These are phyloP conservation scores for Bostrychus sinensis DNA, from an alignment of 2,113 vertebrate genomes.

Conservation along the genomic window DNA sequence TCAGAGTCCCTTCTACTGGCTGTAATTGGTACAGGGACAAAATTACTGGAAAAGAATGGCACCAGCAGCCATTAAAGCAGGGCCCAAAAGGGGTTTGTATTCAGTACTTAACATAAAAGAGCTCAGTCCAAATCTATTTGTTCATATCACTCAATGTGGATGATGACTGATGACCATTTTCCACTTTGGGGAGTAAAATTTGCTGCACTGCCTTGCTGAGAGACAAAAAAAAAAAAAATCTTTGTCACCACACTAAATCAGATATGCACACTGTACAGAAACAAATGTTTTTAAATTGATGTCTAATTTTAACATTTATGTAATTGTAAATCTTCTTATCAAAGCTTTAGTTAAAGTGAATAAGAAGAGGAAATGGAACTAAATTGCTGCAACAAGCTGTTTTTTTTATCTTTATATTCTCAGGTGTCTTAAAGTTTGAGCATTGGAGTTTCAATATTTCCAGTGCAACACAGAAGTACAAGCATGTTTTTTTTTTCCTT, in stretches of 20 bases:
- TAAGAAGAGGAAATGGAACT: constrained; percentile 65
- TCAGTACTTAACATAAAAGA: constrained; percentile 38
- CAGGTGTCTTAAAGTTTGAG: constrained; percentile 77
- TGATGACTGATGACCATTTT: constrained; percentile 32
- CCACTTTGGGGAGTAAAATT: constrained; percentile 38
- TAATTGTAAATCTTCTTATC: constrained; percentile 59
- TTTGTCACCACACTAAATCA: constrained; percentile 71
- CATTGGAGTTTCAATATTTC: constrained; percentile 71
- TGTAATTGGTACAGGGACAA: constrained; percentile 29
- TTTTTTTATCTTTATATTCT: constrained; percentile 80
- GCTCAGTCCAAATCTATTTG: constrained; percentile 62
- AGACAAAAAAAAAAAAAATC: constrained; percentile 14
- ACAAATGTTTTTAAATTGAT: constrained; percentile 62
- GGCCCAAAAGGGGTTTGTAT: constrained; percentile 24
- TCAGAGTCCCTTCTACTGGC: constrained; percentile 21
- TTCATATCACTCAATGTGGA: constrained; percentile 66
- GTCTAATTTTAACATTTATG: constrained; percentile 68
- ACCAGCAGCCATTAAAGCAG: constrained; percentile 10
- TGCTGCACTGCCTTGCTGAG: constrained; percentile 34
- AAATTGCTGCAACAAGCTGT: constrained; percentile 72
- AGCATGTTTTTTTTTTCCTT: constrained; percentile 69
- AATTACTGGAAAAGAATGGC: constrained; percentile 36
- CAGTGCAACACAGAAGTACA: constrained; percentile 70
- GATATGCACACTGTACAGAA: constrained; percentile 78
- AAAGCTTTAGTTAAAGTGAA: constrained; percentile 69